These are phyloP conservation scores for Callipepla squamata DNA, from an alignment of 2,113 vertebrate species.

Conservation along the genomic window DNA sequence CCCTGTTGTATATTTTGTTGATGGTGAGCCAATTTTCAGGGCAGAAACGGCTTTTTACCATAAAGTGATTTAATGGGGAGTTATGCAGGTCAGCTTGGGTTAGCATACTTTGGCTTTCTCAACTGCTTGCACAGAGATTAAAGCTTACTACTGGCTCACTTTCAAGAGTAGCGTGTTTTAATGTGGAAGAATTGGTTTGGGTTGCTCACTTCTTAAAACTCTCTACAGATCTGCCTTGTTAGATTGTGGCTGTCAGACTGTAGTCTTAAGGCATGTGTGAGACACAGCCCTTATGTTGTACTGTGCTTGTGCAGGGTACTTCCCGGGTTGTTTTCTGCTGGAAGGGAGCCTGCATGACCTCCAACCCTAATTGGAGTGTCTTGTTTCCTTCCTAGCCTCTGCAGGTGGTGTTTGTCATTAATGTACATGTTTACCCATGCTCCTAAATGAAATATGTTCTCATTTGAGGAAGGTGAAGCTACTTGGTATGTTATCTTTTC, in stretches of 20 bases:
- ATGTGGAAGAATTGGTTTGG: not conserved
- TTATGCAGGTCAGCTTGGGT: not conserved
- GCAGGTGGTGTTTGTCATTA: not conserved
- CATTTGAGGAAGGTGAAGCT: not conserved
- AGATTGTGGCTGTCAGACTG: not conserved
- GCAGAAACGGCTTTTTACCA: not conserved
- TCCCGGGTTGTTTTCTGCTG: not conserved
- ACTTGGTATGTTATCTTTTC: not conserved
- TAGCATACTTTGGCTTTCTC: not conserved
- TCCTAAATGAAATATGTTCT: not conserved
- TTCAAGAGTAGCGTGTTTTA: not conserved
- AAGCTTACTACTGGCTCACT: not conserved
- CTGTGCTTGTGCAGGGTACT: not conserved
- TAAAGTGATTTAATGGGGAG: not conserved
- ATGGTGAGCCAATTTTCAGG: not conserved
- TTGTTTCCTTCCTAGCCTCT: not conserved
- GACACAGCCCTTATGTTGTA: rapidly evolving
- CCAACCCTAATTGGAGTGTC: not conserved
- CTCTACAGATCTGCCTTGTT: not conserved
- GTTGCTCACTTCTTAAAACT: not conserved
- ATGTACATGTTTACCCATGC: not conserved
- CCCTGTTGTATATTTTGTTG: not conserved
- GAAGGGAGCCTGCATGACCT: not conserved
- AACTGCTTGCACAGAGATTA: not conserved
- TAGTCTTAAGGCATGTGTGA: rapidly evolving